Percentiles rank a stretch among this genome's conserved stretches.
phyloP scores from a whole-genome alignment of 1,140 invertebrate species.

The Halictus rubicundus region DNA sequence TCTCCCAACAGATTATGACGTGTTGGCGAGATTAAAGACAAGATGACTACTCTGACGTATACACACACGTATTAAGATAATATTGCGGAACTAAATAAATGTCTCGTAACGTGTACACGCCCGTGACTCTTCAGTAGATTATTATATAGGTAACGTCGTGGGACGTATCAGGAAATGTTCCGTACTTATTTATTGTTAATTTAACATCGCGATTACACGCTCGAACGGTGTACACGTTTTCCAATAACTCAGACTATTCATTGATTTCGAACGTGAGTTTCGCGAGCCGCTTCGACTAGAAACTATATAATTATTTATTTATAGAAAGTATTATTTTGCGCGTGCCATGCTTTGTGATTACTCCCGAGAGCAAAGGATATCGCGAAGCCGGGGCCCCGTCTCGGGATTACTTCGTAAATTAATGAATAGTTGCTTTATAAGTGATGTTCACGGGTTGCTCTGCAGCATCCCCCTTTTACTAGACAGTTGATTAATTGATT shows the following conservation, averaged over 20 bases:
- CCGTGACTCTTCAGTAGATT: slow-evolving; percentile 14
- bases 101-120: slow-evolving; percentile 9
- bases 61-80: slow-evolving; percentile 58
- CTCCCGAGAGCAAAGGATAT: neutral
- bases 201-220: slow-evolving; percentile 22
- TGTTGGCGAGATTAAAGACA: slow-evolving; percentile 71
- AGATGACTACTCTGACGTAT: slow-evolving; percentile 61
- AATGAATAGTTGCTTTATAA: slow-evolving; percentile 26
- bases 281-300: neutral
- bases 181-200: slow-evolving; percentile 61
- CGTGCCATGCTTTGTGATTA: neutral
- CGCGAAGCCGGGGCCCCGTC: too few species aligned
- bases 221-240: slow-evolving; percentile 16
- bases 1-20: slow-evolving; percentile 76
- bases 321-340: neutral
- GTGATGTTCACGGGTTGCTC: neutral
- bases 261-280: slow-evolving; percentile 22
- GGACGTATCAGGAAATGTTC: slow-evolving; percentile 30
- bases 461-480: neutral
- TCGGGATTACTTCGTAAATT: slow-evolving; percentile 7
- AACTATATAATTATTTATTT: slow-evolving; percentile 31
- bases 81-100: slow-evolving; percentile 45
- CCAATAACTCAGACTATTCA: slow-evolving; percentile 40
- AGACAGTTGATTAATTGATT: too few species aligned
- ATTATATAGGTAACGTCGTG: neutral